Percentiles rank a stretch among this genome's conserved stretches.
phyloP scores from a whole-genome alignment of 2,888 invertebrate genomes.

The Hydrotaea diabolus region DNA sequence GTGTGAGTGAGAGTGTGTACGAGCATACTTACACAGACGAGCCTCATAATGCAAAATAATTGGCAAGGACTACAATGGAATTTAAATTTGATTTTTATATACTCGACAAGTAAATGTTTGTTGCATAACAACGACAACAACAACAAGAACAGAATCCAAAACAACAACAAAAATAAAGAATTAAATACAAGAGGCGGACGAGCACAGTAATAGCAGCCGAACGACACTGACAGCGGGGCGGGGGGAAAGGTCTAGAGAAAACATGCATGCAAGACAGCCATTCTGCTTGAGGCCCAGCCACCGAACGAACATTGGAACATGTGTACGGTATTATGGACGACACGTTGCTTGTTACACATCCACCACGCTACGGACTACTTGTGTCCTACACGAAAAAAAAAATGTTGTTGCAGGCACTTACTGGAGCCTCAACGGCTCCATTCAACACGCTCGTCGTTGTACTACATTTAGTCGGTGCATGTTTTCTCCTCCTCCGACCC shows the following conservation, averaged over 20 bases:
- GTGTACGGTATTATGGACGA: slow-evolving; percentile 2
- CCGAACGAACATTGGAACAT: not conserved
- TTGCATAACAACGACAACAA: not conserved
- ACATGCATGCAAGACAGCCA: slow-evolving; percentile 18
- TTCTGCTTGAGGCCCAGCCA: slow-evolving; percentile 7
- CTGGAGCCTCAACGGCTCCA: no score
- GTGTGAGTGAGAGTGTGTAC: not conserved
- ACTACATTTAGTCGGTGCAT: no score
- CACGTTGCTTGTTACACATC: slow-evolving; percentile 23
- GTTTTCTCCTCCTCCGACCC: no score
- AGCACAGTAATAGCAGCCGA: not conserved
- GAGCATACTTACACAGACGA: slow-evolving; percentile 1
- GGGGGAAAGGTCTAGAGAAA: not conserved
- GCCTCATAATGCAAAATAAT: slow-evolving; percentile 67
- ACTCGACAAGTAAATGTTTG: slow-evolving; percentile 30
- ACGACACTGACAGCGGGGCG: not conserved
- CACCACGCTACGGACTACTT: no score
- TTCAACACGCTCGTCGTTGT: no score
- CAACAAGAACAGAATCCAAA: slow-evolving; percentile 11
- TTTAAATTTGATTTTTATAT: slow-evolving; percentile 68
- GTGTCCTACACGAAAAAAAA: no score
- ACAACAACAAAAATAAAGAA: slow-evolving; percentile 31
- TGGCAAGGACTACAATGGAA: slow-evolving; percentile 66
- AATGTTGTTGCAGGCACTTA: no score
- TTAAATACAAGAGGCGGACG: slow-evolving; percentile 9